Base-by-base conservation (phyloP, 2,113 vertebrate genomes). In the Dromaius novaehollandiae region DNA sequence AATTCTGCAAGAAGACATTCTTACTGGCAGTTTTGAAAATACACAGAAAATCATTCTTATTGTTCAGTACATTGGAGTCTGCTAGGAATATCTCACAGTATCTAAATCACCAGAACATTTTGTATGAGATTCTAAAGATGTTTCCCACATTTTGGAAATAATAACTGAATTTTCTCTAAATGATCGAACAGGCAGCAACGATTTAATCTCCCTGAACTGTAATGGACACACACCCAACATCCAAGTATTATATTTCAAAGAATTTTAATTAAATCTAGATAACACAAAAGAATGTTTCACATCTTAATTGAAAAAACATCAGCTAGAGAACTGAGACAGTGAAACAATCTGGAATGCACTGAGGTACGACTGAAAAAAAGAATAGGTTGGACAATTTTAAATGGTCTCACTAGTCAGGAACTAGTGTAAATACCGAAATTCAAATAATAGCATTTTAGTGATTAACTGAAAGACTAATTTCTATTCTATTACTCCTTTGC, bases 201-300 rank as follows among this genome's bases (percentile, higher is more conserved):
- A 60, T 86, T 95, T 91, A 88, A 95, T 96, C 93, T 95, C 69
- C 32, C 73, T 95, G 58, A 73, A 70, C 25, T 85, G 76, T 82
- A 90, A 95, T 53, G 87, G 63, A 88, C 64, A 90, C 66, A 94
- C 56, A 90, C 88, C 73, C 88, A 80, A 90, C 78, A 81, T 68
- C 38, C 74, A 60, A 86, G 46, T 56, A 87, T 71, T 96, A 70
- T 55, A 94, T 96, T 96, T 91, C 88, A 95, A 97, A 93, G 64
- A 90, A 88, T 85, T 96, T 95, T 95, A 97, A 97, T 97, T 97
- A 96, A 95, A 95, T 92, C 83, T 89, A 93, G 89, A 82, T 91
- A 95, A 96, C 76, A 95, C 92, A 96, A 94, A 96, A 94, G 48
- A 93, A 79, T 55, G 53, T 86, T 83, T 93, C 77, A 84, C 77